Base-by-base conservation (phyloP, 2,888 invertebrate genomes). In the Encarsia formosa region DNA sequence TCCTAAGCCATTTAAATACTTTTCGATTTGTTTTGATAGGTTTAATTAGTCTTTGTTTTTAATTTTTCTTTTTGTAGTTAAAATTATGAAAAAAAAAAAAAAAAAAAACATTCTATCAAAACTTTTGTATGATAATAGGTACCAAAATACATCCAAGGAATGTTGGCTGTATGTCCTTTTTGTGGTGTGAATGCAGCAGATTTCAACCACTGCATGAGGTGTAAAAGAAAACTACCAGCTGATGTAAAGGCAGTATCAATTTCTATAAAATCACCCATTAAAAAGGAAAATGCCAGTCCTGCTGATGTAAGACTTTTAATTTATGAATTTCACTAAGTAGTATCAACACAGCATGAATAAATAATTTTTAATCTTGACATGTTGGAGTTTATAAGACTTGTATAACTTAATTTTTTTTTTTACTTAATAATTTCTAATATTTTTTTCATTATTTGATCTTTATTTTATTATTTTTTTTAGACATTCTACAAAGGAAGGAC, bases 181-280 rank as follows among this genome's bases (percentile, higher is more conserved):
- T 93, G 93, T 71, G 92, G 92, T 16, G 84, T 86, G 66, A 80
- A 85, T 39, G 89, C 90, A 45, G 79, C 81, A 63, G 86, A 91
- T 72, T 88, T 91, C 70, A 85, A 83, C 62, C 82, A 82, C 56
- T 93, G 93, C 75, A 83, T 86, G 73, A 73, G 81, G 61, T 88
- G 88, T 76, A 83, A 81, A 68, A 78, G 84, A 64, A 81, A 84
- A 66, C 81, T 88, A 62, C 81, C 84, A 1, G 86, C 86, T 56
- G 84, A 86, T 64, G 86, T 87, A 24, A 88, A 87, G 74, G 63
- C 76, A 1, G 68, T 77, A 45, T 73, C 74, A 22, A 65, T 73
- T 32, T 54, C 58, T 42, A 23, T 52, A 22, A 15, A 49, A 40
- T 23, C 52, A 18, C 15, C 51, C 39, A 43, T 57, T 38, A 62